Evolutionary conservation across 1,140 invertebrate genomes (phyloP).

Genomic region (Drosophila chauvacae): DNA sequence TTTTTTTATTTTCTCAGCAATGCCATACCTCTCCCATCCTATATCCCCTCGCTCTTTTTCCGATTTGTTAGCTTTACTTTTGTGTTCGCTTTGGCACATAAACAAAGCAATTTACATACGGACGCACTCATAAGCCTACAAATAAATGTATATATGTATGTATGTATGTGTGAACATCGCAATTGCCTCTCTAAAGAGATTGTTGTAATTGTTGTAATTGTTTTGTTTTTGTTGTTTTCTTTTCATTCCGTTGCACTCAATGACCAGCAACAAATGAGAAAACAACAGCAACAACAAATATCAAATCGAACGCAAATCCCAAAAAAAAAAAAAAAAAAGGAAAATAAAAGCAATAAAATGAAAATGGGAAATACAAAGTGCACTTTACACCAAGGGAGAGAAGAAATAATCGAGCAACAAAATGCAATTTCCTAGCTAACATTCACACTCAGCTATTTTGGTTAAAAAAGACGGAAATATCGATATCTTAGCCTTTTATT

Average conservation of each 20-base stretch:
- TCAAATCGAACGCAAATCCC: slow-evolving; percentile 12
- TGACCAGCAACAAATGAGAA: slow-evolving; percentile 42
- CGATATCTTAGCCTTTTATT: not conserved
- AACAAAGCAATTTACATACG: slow-evolving; percentile 65
- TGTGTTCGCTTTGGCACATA: slow-evolving; percentile 58
- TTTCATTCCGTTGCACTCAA: slow-evolving; percentile 49
- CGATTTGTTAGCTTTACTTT: slow-evolving; percentile 39
- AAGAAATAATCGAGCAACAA: not conserved
- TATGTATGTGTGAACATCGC: slow-evolving; percentile 9
- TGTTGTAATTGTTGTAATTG: slow-evolving; percentile 19
- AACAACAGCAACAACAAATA: slow-evolving; percentile 13
- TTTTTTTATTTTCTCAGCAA: slow-evolving; percentile 12
- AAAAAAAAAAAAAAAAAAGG: slow-evolving; percentile 10
- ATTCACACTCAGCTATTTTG: not conserved
- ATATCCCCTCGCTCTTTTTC: slow-evolving; percentile 4
- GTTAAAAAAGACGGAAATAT: too few species aligned
- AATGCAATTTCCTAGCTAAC: slow-evolving; percentile 4
- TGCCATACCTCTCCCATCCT: slow-evolving; percentile 5
- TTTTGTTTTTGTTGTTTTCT: not conserved
- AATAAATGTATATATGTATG: not conserved
- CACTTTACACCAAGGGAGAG: slow-evolving; percentile 16
- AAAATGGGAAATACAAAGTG: slow-evolving; percentile 21
- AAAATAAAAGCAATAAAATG: not conserved
- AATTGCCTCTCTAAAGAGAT: slow-evolving; percentile 56
- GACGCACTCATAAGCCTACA: slow-evolving; percentile 12